Evolutionary conservation across 2,888 invertebrate species (phyloP), one percentile per base, ranked within the genome.

Genomic region (Leptopilina syphax): DNA sequence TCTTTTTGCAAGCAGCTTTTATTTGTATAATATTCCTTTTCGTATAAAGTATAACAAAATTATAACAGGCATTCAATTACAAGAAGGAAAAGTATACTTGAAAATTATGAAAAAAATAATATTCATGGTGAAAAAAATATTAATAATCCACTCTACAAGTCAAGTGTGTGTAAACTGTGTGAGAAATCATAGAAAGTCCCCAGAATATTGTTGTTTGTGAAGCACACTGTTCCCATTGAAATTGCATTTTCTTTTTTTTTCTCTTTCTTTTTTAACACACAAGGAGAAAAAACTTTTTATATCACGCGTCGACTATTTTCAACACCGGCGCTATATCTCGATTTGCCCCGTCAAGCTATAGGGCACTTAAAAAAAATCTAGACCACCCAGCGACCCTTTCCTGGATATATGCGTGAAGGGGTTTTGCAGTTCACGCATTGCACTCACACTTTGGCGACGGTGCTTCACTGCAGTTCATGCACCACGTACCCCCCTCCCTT

Each of bases 301-400:
- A 73, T 73, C 57, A 73, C 73, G 73, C 73, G 54, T 73, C 73
- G 73, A 57, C 73, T 73, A 73, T 73, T 73, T 73, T 57, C 57
- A 50, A 73, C 57, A 57, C 50, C 68, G 27, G 67, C 50, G 50
- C 50, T 65, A 77, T 68, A 77, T 77, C 77, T 65, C 70, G 80
- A 80, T 80, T 60, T 77, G 77, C 47, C 65, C 65, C 66, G 41
- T 65, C 67, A 54, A 79, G 54, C 60, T 65, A 67, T 77, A 84
- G 85, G 85, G 84, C 83, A 86, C 87, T 88, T 85, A 80, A 86
- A 87, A 83, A 85, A 88, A 89, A 90, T 90, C 89, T 90, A 89
- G 90, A 90, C 89, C 91, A 91, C 88, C 89, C 89, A 88, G 89
- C 90, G 88, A 90, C 89, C 90, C 88, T 88, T 90, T 89, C 84